Base-by-base conservation (phyloP, 1,140 invertebrate species). In the Grapholita molesta region DNA sequence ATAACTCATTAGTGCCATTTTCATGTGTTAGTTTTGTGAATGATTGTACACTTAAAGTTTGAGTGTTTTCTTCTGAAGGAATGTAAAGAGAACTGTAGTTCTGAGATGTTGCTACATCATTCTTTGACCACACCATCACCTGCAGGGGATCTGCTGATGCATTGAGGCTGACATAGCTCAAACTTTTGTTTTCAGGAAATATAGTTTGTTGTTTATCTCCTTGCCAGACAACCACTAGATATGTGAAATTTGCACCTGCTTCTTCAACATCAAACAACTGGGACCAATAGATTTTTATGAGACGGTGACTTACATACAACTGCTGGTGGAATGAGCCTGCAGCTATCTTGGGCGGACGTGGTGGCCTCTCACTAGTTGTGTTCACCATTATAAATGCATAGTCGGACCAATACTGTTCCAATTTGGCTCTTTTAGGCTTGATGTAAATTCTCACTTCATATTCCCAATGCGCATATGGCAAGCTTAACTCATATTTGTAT, bases 281-380 rank as follows among this genome's bases (percentile, higher is more conserved):
- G 80, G 95, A 94, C 95, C 95, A 96, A 82, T 96, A 96, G 18
- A 96, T 85, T 84, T 93, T 94, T 24, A 95, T 86, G 57, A 94
- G 92, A 64, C 94, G 79, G 67, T 88, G 89, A 64, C 78, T 91
- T 38, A 92, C 85, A 70, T 90, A 93, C n/a, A 86, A 70, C 12
- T 93, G 84, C 67, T 92, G 84, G 82, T 95, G 93, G 82, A 96
- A 96, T 71, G 94, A 94, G 30, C 95, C 95, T 18, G 93, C 85
- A 72, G 93, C 93, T 24, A 93, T 94, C 74, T 92, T 92, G 11
- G 95, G 95, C 33, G 95, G 92, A 52, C 85, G 80, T 9, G 90
- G 90, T 23, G 95, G 95, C 70, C 92, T 86, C 84, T 92, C 93
- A 69, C 94, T 91, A 21, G 83, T 79, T 6, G 95, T 96, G 72